Evolutionary conservation across 2,113 vertebrate genomes (phyloP), one percentile per base, ranked within the genome.

Genomic region (Amphiprion ocellaris): DNA sequence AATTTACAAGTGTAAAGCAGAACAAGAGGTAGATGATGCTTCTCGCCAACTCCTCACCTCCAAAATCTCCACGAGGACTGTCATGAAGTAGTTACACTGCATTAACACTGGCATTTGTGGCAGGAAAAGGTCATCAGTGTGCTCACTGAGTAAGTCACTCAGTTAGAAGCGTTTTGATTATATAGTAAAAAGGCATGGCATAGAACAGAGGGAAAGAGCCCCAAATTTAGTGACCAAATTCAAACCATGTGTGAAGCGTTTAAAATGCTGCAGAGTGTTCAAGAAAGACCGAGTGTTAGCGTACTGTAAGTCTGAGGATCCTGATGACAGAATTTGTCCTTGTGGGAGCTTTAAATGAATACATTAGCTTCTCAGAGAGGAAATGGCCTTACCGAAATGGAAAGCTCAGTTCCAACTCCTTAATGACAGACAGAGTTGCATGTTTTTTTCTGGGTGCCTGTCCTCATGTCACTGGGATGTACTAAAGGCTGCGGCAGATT

Each of bases 191-290:
- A 63, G 44, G 33, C 62, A 30, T 37, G n/a, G 10, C 19, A 19
- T 55, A 14, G 39, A 74, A 59, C 55, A 56, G 54, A 26, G 16
- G 6, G 39, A 66, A 70, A 21, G 17, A 62, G 24, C 65, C 44
- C 24, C 47, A 59, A 23, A 56, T 56, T 10, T 52, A 56, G 28
- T 37, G 52, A 56, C 52, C 19, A 46, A 37, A 78, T 46, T 78
- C 19, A 78, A 78, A 59, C 41, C 41, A 14, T 4, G 12, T 44
- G 41, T 4, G 4, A 44, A 44, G 41, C 14, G 3, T 44, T 12
- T 4, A 15, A 44, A 14, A 15, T 44, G 41, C 41, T 44, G 12
- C 41, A 12, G 41, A 44, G 41, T 15, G 41, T 44, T 2, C 10
- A 4, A 15, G 41, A 44, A 12, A 15, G 12, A 44, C 12, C 2